Conservation (phyloP, 2,797 vertebrate genomes). For the Cyclopterus lumpus region DNA sequence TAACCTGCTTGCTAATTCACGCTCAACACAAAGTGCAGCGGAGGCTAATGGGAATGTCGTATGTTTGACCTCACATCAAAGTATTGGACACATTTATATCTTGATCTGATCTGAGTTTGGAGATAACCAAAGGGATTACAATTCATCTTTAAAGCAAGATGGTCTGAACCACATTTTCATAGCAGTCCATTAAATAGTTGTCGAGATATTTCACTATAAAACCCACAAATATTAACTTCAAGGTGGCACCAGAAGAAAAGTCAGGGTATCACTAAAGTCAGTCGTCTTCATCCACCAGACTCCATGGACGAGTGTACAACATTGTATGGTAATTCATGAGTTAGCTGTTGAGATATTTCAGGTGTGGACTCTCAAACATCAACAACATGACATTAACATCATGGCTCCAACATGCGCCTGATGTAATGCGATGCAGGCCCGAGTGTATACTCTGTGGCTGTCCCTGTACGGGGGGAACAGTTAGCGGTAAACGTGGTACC, state of each 20-base stretch:
- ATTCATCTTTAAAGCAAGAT: not conserved
- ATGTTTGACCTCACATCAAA: too few relatives aligned
- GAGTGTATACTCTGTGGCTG: not conserved
- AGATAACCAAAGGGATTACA: not conserved
- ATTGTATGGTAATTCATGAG: not conserved
- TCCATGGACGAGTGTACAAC: not conserved
- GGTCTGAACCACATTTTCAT: not conserved
- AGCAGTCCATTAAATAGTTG: not conserved
- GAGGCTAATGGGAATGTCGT: not conserved
- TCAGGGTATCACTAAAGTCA: not conserved
- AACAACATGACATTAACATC: not conserved
- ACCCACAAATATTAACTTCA: not conserved
- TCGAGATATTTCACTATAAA: not conserved
- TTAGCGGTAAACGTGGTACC: not conserved
- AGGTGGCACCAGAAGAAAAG: not conserved
- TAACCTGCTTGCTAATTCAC: not conserved
- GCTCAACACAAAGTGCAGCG: not conserved
- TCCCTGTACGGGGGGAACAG: not conserved
- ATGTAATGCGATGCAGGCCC: slow-evolving; percentile 1
- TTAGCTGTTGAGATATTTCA: not conserved
- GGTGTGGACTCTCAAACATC: not conserved
- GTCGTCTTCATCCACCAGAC: not conserved
- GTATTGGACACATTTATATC: not conserved
- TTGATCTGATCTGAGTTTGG: not conserved
- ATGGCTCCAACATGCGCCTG: not conserved